These are phyloP conservation scores for Mesoclemmys tuberculata DNA, from an alignment of 2,113 vertebrate genomes.

Conservation along the genomic window DNA sequence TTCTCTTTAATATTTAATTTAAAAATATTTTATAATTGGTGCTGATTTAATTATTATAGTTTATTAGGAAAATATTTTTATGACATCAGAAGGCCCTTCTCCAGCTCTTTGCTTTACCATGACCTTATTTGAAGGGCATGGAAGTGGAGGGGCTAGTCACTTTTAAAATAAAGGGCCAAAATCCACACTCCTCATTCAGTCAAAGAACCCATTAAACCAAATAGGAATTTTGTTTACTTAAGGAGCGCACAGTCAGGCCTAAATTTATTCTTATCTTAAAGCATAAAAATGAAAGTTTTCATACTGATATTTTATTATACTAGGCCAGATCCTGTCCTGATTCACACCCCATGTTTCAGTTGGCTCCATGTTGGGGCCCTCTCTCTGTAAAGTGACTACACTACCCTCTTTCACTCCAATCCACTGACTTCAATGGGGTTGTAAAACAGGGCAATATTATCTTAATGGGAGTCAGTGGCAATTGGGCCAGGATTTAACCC, in stretches of 20 bases:
- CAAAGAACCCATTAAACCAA: background rate
- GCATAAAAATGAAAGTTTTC: background rate
- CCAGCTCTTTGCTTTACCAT: background rate
- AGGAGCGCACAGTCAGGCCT: too few relatives aligned
- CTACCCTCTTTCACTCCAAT: background rate
- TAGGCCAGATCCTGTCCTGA: background rate
- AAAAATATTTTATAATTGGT: background rate
- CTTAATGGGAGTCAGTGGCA: background rate
- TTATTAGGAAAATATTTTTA: background rate
- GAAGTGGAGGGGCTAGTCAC: background rate
- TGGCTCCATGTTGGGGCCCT: background rate
- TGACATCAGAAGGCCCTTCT: background rate
- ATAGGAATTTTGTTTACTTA: background rate
- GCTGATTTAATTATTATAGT: rapidly evolving
- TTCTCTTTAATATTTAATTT: background rate
- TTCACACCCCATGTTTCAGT: background rate
- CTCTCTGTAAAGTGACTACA: background rate
- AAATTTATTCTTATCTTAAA: background rate
- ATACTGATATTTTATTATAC: background rate
- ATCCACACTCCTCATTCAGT: background rate
- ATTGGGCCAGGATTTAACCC: background rate
- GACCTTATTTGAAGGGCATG: background rate
- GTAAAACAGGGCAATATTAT: background rate
- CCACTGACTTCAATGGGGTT: background rate
- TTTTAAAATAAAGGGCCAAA: background rate